Evolutionary conservation across 2,797 vertebrate species (phyloP).

Genomic region (Linurgus olivaceus): DNA sequence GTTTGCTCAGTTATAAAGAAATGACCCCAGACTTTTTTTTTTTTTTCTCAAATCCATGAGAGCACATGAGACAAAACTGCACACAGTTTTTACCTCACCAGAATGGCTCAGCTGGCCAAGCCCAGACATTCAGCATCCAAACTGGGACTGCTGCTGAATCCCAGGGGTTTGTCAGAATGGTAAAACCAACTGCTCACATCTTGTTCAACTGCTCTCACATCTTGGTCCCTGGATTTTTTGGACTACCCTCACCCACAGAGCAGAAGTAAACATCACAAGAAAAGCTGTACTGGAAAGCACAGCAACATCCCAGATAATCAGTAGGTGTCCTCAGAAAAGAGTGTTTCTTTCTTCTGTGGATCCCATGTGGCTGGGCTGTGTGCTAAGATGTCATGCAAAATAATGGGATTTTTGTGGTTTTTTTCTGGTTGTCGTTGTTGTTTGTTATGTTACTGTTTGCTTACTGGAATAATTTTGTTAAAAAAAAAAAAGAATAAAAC

Average conservation of each 20-base stretch:
- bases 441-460: not conserved
- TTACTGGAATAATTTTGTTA: not conserved
- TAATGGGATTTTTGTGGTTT: not conserved
- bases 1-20: not conserved
- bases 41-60: not conserved
- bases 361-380: not conserved
- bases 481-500: not conserved
- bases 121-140: rapidly evolving
- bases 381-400: not conserved
- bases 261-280: not conserved
- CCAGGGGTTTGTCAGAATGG: not conserved
- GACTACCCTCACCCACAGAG: rapidly evolving
- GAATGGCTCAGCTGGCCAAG: not conserved
- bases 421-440: not conserved
- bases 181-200: not conserved
- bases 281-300: not conserved
- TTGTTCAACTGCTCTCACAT: not conserved
- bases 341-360: not conserved
- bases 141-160: not conserved
- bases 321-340: not conserved
- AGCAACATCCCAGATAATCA: not conserved
- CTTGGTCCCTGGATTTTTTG: not conserved
- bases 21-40: not conserved
- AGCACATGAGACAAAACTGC: not conserved
- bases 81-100: not conserved